Evolutionary conservation across 2,888 invertebrate genomes (phyloP).

Genomic region (Cerceris ruficornis): DNA sequence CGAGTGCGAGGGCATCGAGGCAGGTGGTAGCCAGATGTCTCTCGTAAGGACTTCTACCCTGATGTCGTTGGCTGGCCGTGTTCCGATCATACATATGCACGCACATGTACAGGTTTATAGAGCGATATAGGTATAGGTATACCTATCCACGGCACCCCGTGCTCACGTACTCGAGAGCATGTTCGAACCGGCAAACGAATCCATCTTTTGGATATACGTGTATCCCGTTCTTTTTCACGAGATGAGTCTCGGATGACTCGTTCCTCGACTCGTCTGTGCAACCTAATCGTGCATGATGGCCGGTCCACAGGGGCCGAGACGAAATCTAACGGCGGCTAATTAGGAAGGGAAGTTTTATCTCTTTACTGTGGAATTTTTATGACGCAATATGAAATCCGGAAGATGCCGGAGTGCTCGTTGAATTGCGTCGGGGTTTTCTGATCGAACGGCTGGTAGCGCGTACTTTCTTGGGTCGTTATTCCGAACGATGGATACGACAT

Average conservation of each 20-base stretch:
- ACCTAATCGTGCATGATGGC: not conserved
- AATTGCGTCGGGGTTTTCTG: not conserved
- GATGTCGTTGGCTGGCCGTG: slow-evolving; percentile 65
- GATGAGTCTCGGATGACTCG: slow-evolving; percentile 9
- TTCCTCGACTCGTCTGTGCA: slow-evolving; percentile 6
- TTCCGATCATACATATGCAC: slow-evolving; percentile 38
- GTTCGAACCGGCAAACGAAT: slow-evolving; percentile 40
- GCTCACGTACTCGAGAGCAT: slow-evolving; percentile 18
- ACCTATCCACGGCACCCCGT: slow-evolving; percentile 42
- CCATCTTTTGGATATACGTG: slow-evolving; percentile 25
- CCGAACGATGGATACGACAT: not conserved
- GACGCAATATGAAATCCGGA: slow-evolving; percentile 23
- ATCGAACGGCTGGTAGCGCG: not conserved
- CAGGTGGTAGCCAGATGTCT: slow-evolving; percentile 82
- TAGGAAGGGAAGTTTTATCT: slow-evolving; percentile 5
- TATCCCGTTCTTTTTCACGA: slow-evolving; percentile 27
- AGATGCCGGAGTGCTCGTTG: not conserved
- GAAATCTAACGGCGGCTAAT: slow-evolving; percentile 2
- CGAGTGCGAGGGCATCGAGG: slow-evolving; percentile 77
- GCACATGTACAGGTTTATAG: slow-evolving; percentile 3
- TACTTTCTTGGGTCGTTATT: not conserved
- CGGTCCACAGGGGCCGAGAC: not conserved
- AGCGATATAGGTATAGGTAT: slow-evolving; percentile 6
- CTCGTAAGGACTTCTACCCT: slow-evolving; percentile 76
- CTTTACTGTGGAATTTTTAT: slow-evolving; percentile 40